Conservation (phyloP, 2,888 invertebrate genomes). For the Disparrhopalites patrizii region DNA sequence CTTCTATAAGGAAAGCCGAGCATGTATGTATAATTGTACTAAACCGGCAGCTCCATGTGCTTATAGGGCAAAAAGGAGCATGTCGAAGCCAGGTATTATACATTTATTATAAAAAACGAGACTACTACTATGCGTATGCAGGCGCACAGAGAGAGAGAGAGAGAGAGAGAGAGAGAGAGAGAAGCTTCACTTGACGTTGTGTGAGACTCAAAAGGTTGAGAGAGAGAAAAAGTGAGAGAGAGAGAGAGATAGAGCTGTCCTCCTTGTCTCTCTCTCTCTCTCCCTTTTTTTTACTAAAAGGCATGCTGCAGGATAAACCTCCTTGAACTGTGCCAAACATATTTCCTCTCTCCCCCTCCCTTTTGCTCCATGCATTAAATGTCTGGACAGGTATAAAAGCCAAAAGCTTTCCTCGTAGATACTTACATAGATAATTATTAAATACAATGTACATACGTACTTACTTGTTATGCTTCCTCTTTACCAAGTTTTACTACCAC, state of each 20-base stretch:
- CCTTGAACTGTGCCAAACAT: too few relatives aligned
- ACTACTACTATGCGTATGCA: not conserved
- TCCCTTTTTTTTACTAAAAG: not conserved
- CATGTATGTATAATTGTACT: not conserved
- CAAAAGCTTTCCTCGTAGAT: too few relatives aligned
- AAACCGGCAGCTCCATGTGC: not conserved
- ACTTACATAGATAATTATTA: too few relatives aligned
- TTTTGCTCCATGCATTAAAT: not conserved
- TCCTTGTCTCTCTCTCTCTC: not conserved
- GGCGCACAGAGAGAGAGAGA: not conserved
- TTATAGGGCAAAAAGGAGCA: not conserved
- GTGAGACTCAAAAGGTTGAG: too few relatives aligned
- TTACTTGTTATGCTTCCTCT: not conserved
- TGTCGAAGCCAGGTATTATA: not conserved
- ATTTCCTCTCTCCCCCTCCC: not conserved
- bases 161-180: not conserved
- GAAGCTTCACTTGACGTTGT: too few relatives aligned
- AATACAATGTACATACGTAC: too few relatives aligned
- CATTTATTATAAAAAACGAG: too few relatives aligned
- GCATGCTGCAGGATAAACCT: too few relatives aligned
- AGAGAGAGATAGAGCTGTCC: not conserved
- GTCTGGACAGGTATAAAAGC: too few relatives aligned
- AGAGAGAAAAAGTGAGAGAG: constrained; percentile 7
- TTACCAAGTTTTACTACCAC: too few relatives aligned
- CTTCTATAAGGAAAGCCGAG: not conserved